These are phyloP conservation scores for Drosophila prostipennis DNA, from an alignment of 2,888 invertebrate genomes.

Conservation along the genomic window DNA sequence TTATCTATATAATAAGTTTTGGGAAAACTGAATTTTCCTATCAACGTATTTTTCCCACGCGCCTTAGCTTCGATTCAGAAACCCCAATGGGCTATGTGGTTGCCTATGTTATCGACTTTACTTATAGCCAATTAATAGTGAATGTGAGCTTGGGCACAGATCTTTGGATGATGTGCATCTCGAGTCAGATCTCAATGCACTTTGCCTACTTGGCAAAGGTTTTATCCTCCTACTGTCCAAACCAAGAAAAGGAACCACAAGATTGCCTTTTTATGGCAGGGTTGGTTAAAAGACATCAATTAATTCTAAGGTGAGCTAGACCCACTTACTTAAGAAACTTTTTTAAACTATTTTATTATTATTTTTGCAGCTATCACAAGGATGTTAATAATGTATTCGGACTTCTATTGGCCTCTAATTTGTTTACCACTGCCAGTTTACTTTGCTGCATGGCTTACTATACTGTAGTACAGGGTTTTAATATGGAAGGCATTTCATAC, in stretches of 20 bases:
- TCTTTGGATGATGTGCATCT: slow-evolving; percentile 35
- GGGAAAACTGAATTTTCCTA: slow-evolving; percentile 26
- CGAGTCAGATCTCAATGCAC: slow-evolving; percentile 32
- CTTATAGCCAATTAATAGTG: slow-evolving; percentile 20
- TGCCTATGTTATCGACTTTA: slow-evolving; percentile 8
- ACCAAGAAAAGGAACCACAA: slow-evolving; percentile 1
- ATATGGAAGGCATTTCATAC: slow-evolving; percentile 51
- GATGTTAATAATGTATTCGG: slow-evolving; percentile 52
- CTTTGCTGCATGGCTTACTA: slow-evolving; percentile 53
- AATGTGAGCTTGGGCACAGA: slow-evolving; percentile 24
- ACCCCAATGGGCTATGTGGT: slow-evolving; percentile 6
- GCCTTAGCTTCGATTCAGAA: slow-evolving; percentile 7
- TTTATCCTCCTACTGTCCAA: slow-evolving; percentile 5
- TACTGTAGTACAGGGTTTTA: slow-evolving; percentile 47
- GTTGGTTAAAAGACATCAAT: slow-evolving; percentile 38
- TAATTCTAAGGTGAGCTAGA: neutral
- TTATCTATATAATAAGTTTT: slow-evolving; percentile 4
- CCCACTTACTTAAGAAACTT: neutral
- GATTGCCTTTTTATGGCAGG: slow-evolving; percentile 36
- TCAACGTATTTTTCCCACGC: slow-evolving; percentile 37
- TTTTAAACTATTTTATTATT: neutral
- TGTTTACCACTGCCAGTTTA: slow-evolving; percentile 44
- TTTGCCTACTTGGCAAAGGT: slow-evolving; percentile 12
- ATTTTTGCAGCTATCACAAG: slow-evolving; percentile 29
- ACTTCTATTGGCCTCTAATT: slow-evolving; percentile 48